A percentile compares a stretch with the other conserved stretches of the same genome.
These are phyloP conservation scores for Xanthorhoe spadicearia DNA, from an alignment of 2,888 invertebrate species.

Conservation along the genomic window DNA sequence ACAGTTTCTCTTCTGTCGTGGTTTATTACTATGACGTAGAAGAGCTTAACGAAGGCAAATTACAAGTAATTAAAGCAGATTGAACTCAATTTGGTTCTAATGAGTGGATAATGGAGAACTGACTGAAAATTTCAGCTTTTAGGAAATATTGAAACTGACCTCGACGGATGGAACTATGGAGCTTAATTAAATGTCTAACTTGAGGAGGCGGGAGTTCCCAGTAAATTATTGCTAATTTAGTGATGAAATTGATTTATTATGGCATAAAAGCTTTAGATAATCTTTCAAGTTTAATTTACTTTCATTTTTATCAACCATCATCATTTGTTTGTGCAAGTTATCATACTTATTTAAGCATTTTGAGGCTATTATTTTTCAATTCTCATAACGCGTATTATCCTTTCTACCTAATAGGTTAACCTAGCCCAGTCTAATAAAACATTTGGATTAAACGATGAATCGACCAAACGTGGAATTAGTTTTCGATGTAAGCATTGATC, in stretches of 20 bases:
- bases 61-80: not conserved
- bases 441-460: constrained; percentile 36
- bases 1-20: constrained; percentile 25
- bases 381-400: too few species aligned
- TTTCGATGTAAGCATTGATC: constrained; percentile 36
- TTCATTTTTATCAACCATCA: not conserved
- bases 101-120: not conserved
- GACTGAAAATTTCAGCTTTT: not conserved
- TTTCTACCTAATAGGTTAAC: not conserved
- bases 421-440: constrained; percentile 28
- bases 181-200: not conserved
- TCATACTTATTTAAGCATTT: too few species aligned
- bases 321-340: not conserved
- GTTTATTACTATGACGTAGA: constrained; percentile 1
- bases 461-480: constrained; percentile 23
- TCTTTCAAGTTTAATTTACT: too few species aligned
- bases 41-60: not conserved
- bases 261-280: too few species aligned
- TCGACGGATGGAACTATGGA: not conserved
- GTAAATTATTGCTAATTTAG: not conserved
- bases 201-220: not conserved
- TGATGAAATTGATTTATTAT: not conserved
- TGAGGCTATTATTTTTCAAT: too few species aligned
- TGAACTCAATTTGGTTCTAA: not conserved
- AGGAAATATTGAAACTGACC: not conserved